Conservation (phyloP, 2,113 vertebrate species). For the Pyrgilauda ruficollis region DNA sequence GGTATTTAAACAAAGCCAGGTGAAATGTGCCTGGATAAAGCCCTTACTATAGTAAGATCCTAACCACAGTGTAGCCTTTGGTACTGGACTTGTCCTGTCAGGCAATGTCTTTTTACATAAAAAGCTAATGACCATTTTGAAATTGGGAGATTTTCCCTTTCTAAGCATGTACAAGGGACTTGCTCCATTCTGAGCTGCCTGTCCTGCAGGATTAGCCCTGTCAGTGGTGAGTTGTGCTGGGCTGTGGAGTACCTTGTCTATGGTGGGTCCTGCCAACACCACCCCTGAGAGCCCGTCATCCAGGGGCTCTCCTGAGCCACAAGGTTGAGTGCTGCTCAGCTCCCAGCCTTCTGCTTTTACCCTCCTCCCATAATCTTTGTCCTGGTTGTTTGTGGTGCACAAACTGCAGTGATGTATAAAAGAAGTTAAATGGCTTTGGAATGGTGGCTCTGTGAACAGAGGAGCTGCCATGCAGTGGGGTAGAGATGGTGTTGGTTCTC, state of each 20-base stretch:
- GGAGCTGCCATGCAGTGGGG: not conserved
- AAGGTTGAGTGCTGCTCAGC: not conserved
- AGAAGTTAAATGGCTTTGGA: not conserved
- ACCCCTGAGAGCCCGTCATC: rapidly evolving
- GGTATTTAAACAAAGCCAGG: not conserved
- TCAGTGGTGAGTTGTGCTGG: not conserved
- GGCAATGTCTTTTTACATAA: not conserved
- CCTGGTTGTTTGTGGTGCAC: not conserved
- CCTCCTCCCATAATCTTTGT: not conserved
- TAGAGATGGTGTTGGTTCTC: not conserved
- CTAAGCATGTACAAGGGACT: not conserved
- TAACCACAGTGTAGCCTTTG: not conserved
- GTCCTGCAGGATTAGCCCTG: not conserved
- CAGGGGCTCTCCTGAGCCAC: not conserved
- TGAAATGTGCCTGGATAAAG: not conserved
- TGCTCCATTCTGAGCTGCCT: not conserved
- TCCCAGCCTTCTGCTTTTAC: not conserved
- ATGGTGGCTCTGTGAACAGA: not conserved
- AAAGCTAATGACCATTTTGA: not conserved
- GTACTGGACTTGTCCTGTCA: not conserved
- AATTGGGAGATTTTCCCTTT: not conserved
- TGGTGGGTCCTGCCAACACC: rapidly evolving
- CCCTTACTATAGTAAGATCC: not conserved
- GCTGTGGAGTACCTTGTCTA: not conserved
- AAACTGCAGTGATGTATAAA: not conserved